Conservation (phyloP, 2,888 invertebrate species). For the Penaeus monodon region DNA sequence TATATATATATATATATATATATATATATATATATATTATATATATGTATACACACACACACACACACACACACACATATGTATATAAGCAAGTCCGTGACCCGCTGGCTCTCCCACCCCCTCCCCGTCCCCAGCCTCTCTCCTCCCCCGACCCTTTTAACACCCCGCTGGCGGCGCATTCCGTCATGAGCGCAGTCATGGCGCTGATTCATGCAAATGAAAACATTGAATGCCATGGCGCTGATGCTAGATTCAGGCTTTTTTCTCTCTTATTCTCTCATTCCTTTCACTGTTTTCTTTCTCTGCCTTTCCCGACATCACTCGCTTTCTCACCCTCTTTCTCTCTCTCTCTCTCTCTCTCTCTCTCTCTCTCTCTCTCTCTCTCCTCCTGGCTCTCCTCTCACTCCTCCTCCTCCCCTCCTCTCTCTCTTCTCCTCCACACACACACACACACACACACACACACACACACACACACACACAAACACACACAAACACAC, state of each 20-base stretch:
- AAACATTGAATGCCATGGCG: too few relatives aligned
- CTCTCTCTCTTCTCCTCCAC: too few relatives aligned
- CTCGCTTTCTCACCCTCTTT: background rate
- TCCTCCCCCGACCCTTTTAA: background rate
- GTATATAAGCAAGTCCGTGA: too few relatives aligned
- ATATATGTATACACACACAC: too few relatives aligned
- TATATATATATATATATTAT: too few relatives aligned
- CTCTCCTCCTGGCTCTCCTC: background rate
- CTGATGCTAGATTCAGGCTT: background rate
- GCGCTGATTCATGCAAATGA: too few relatives aligned
- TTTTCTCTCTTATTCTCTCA: background rate
- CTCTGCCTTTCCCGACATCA: background rate
- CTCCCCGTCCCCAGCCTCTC: background rate
- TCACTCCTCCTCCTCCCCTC: background rate
- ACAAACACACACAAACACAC: too few relatives aligned
- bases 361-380: background rate
- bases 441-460: too few relatives aligned
- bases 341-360: background rate
- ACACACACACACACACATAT: too few relatives aligned
- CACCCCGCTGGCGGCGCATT: background rate
- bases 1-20: too few relatives aligned
- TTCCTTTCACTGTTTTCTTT: background rate
- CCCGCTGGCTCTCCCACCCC: background rate
- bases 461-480: too few relatives aligned
- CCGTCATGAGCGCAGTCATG: too few relatives aligned